phyloP scores from a whole-genome alignment of 2,888 invertebrate genomes.

The Tholera decimalis region DNA sequence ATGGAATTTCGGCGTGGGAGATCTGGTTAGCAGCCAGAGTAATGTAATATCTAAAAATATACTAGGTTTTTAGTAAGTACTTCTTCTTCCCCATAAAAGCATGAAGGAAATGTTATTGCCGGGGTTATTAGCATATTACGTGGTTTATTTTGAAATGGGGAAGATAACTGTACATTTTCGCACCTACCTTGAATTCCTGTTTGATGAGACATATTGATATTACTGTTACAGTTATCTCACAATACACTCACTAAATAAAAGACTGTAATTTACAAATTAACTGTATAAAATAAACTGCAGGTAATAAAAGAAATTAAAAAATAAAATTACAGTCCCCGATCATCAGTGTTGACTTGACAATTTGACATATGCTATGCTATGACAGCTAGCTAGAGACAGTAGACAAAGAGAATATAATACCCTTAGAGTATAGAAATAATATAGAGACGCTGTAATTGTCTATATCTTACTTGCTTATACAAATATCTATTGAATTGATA shows the following conservation, averaged over 20 bases:
- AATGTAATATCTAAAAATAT: conserved; percentile 45
- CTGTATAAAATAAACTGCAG: conserved; percentile 39
- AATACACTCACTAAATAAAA: conserved; percentile 31
- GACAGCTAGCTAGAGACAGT: background rate
- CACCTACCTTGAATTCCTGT: conserved; percentile 98
- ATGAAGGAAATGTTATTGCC: conserved; percentile 14
- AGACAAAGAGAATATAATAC: too few species aligned
- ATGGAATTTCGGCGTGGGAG: conserved; percentile 48
- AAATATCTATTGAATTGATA: too few species aligned
- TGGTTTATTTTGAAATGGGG: conserved; percentile 52
- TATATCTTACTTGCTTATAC: too few species aligned
- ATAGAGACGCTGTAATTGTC: too few species aligned
- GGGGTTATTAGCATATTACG: conserved; percentile 50
- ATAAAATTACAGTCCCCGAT: conserved; percentile 17
- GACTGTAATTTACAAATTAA: conserved; percentile 40
- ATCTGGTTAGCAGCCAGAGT: conserved; percentile 45
- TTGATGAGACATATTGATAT: conserved; percentile 95
- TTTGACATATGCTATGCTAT: conserved; percentile 36
- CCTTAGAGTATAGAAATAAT: too few species aligned
- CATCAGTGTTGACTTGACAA: conserved; percentile 30
- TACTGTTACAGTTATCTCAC: conserved; percentile 24
- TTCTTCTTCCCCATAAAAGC: background rate
- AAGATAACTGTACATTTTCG: conserved; percentile 57
- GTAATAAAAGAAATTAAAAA: conserved; percentile 50
- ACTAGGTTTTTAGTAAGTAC: background rate